Percentiles rank a stretch among this genome's conserved stretches.
phyloP scores from a whole-genome alignment of 2,888 invertebrate genomes.

The Spisula subtruncata region DNA sequence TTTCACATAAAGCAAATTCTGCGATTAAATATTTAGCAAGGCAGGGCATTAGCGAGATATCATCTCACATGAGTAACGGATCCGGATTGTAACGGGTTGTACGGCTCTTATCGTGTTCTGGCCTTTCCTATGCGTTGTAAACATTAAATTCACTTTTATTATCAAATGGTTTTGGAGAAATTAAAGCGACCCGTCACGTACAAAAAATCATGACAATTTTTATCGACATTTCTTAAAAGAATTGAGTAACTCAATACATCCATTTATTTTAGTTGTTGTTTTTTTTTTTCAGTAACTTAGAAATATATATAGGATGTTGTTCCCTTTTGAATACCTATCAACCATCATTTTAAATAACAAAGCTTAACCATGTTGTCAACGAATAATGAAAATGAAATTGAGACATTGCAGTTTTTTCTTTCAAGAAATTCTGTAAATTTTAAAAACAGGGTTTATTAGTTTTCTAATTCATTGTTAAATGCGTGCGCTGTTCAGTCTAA shows the following conservation, averaged over 20 bases:
- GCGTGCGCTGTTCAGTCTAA: not conserved
- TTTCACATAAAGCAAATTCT: conserved; percentile 37
- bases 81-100: not conserved
- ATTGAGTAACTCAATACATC: too few relatives aligned
- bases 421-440: too few relatives aligned
- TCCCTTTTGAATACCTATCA: too few relatives aligned
- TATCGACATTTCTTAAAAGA: not conserved
- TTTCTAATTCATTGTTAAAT: not conserved
- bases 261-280: too few relatives aligned
- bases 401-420: too few relatives aligned
- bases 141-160: conserved; percentile 24
- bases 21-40: conserved; percentile 34
- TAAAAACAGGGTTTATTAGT: too few relatives aligned
- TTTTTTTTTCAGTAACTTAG: too few relatives aligned
- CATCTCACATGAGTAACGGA: not conserved
- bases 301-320: too few relatives aligned
- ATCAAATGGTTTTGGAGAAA: not conserved
- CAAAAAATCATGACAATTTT: not conserved
- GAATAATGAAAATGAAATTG: too few relatives aligned
- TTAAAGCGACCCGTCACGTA: conserved; percentile 15
- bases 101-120: not conserved
- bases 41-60: not conserved
- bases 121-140: not conserved
- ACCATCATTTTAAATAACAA: too few relatives aligned
- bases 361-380: too few relatives aligned